These are phyloP conservation scores for Numenius arquata DNA, from an alignment of 2,113 vertebrate genomes.

Conservation along the genomic window DNA sequence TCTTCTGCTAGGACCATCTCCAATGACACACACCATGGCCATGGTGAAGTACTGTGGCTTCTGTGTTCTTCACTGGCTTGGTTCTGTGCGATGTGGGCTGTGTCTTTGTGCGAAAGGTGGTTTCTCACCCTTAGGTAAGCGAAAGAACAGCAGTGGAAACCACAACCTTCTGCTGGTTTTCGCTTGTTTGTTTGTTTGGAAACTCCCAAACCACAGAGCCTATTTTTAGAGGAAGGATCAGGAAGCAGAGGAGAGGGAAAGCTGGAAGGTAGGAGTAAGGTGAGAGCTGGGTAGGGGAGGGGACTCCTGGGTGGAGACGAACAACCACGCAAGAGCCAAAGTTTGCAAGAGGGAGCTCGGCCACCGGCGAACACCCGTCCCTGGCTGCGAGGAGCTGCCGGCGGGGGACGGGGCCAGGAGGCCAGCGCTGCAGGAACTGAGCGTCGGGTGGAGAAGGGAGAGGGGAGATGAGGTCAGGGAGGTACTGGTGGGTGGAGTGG, in stretches of 20 bases:
- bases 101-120: neutral
- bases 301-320: neutral
- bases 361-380: fast-evolving
- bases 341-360: fast-evolving
- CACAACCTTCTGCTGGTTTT: neutral
- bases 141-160: neutral
- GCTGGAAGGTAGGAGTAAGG: neutral
- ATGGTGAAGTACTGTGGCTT: neutral
- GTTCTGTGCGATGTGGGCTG: fast-evolving
- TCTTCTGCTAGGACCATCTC: neutral
- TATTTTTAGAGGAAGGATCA: neutral
- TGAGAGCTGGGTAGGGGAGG: neutral
- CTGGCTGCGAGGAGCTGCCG: fast-evolving
- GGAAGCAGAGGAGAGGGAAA: neutral
- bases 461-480: conserved; percentile 51
- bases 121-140: neutral
- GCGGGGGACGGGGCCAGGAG: neutral
- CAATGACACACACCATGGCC: neutral
- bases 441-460: neutral
- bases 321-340: neutral
- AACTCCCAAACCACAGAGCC: conserved; percentile 12
- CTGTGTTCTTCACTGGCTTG: neutral
- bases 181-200: neutral
- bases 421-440: neutral
- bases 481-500: conserved; percentile 6